Base-by-base conservation (phyloP, 2,797 vertebrate genomes). In the Trichosurus vulpecula region DNA sequence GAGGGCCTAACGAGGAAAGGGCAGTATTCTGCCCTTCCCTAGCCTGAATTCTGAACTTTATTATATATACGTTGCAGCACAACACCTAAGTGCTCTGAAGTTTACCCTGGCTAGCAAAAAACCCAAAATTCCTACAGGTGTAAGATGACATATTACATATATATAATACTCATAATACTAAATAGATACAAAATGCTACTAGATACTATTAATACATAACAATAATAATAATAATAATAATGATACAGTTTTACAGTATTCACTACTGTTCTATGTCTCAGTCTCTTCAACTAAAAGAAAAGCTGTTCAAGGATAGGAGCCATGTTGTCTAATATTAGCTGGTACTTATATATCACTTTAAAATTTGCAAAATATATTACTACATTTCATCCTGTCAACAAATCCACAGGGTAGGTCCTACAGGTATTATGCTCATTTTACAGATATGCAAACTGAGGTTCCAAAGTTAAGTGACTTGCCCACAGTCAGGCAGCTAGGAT, bases 311-410 rank as follows among this genome's bases (percentile, higher is more conserved):
- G 95, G 16, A 6, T 16, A 57, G 93, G 12, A 2, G 9, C 31
- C 31, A 54, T 90, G 90, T 57, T 27, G 74, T 90, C 27, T 93
- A 93, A 93, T 94, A 93, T 35, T 66, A 66, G 12, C 13, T 66
- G 31, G 31, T n/a, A 66, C 31, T n/a, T 66, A 66, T 5, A 66
- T 2, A 66, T n/a, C 58, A 41, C n/a, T 81, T 47, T 41, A 47
- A 81, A 47, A 25, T 81, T 47, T 47, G n/a, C 2, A 25, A 81
- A 81, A 22, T 47, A 25, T n/a, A 81, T 47, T 2, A 41, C 16
- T 9, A 9, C 8, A 41, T 81, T 81, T 25, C 16, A 81, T 47
- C 19, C n/a, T 25, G n/a, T 41, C 66, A 22, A 47, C n/a, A 81
- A 41, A 81, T 19, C 66, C 47, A 3, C n/a, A 81, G 66, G 61